These are phyloP conservation scores for Columba guinea DNA, from an alignment of 2,797 vertebrate genomes.

Conservation along the genomic window DNA sequence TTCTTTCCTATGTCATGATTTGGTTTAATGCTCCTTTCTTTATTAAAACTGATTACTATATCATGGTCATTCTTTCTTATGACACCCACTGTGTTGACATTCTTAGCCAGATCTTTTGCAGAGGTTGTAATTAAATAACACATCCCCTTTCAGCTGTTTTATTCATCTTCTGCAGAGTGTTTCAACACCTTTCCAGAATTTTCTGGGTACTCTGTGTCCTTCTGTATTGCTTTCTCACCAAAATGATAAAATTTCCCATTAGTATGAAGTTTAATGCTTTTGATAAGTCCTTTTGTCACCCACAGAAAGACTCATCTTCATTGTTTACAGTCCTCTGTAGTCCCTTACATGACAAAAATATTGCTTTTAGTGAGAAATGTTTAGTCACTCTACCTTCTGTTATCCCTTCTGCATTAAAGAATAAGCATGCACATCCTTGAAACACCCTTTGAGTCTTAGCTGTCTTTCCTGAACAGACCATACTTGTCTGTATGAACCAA, in stretches of 20 bases:
- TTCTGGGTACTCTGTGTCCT: background rate
- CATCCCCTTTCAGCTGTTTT: background rate
- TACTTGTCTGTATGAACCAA: background rate
- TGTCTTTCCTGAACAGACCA: background rate
- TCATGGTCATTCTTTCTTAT: background rate
- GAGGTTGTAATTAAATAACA: background rate
- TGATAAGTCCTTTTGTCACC: background rate
- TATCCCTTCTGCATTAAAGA: background rate
- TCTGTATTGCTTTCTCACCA: background rate
- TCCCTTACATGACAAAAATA: background rate
- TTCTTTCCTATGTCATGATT: background rate
- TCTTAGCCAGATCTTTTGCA: background rate
- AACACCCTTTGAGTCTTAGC: background rate
- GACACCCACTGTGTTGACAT: background rate
- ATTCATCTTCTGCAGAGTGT: background rate
- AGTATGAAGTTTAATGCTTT: background rate
- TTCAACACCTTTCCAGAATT: background rate
- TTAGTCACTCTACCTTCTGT: background rate
- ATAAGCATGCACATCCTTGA: background rate
- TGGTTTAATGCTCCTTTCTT: background rate
- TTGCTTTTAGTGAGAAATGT: background rate
- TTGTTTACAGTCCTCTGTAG: background rate
- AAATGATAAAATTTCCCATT: background rate
- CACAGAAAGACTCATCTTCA: background rate
- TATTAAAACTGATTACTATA: background rate